Evolutionary conservation across 2,888 invertebrate species (phyloP).

Genomic region (Girardia tigrina): DNA sequence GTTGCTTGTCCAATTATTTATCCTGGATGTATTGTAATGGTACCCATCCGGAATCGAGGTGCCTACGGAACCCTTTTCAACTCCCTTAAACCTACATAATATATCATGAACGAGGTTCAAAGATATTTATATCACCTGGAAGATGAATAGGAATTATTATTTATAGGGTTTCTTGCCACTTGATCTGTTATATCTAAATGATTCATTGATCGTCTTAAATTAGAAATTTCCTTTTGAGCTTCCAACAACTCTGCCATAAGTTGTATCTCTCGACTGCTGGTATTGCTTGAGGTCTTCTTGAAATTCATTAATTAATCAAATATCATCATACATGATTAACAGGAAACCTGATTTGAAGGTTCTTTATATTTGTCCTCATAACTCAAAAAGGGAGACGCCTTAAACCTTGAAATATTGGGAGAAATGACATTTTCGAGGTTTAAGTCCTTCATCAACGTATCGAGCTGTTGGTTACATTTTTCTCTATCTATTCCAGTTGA

Average conservation of each 20-base stretch:
- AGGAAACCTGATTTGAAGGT: not conserved
- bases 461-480: not conserved
- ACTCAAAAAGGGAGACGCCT: not conserved
- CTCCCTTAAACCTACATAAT: not conserved
- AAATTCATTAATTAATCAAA: not conserved
- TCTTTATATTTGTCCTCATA: not conserved
- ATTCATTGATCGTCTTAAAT: constrained; percentile 17
- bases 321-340: not conserved
- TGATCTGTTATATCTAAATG: not conserved
- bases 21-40: not conserved
- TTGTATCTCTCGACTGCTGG: not conserved
- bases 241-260: not conserved
- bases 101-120: not conserved
- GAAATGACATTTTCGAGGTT: not conserved
- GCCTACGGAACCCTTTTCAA: not conserved
- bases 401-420: not conserved
- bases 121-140: not conserved
- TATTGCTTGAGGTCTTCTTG: not conserved
- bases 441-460: constrained; percentile 11
- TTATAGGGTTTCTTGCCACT: not conserved
- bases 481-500: not conserved
- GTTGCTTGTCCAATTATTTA: not conserved
- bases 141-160: not conserved
- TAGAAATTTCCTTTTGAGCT: constrained; percentile 8
- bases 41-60: not conserved